Base-by-base conservation (phyloP, 2,113 vertebrate genomes). In the Narcine bancroftii region DNA sequence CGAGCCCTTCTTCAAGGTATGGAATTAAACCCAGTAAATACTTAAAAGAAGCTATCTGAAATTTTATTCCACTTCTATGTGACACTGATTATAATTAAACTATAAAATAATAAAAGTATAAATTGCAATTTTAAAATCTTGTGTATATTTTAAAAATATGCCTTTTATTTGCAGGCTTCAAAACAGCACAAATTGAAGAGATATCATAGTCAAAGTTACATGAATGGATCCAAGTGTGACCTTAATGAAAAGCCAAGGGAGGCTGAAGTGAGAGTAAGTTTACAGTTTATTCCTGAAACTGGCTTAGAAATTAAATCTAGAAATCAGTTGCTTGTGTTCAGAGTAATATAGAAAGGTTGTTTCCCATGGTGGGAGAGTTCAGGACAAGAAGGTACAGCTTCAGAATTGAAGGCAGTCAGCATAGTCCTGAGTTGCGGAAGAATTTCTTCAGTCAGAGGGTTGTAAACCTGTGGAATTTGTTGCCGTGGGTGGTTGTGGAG, bases 181-280 rank as follows among this genome's bases (percentile, higher is more conserved):
- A 98, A 99, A 93, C 98, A 98, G 93, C 98, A 99, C 95, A 96
- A 96, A 5, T 94, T 99, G 92, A 97, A 98, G 93, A 96, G 98
- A 0, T 99, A 98, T 95, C 98, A 99, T 94, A 99, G 98, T 95
- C 98, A 99, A 95, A 96, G 94, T 21, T 99, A 99, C 9, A 96
- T 97, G n/a, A 99, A 99, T 0, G 98, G 98, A 79, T 98, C 98
- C 33, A 98, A 97, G 92, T 99, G 98, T 77, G 98, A 99, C 95
- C 95, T 99, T 24, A 99, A 97, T 6, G 97, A 98, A 92, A 96
- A 94, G 60, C 96, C 96, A 87, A 95, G 98, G 91, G 97, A 99
- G 92, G 96, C 98, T 0, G 98, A 99, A 95, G 98, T 99, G 92
- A 95, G 98, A 96, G 98, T 99, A 93, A 97, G 97, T 93, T 73